These are phyloP conservation scores for Oncorhynchus keta DNA, from an alignment of 2,113 vertebrate genomes.

Conservation along the genomic window DNA sequence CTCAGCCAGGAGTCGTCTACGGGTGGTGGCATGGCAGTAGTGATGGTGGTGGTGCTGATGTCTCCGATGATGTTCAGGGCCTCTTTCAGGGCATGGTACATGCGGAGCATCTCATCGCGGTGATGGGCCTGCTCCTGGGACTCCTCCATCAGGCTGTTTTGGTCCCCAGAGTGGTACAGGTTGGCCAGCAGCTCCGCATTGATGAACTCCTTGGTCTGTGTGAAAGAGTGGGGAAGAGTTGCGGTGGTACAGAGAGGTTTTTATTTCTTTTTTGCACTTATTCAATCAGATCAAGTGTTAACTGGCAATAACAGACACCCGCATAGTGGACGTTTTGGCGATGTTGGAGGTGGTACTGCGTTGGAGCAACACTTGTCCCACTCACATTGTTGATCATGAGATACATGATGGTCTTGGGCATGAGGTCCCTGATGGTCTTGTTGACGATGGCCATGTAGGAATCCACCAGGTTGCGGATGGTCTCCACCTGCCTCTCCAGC, in stretches of 20 bases:
- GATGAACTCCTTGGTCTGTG: constrained; percentile 96
- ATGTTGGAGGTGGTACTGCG: no score
- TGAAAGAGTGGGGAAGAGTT: neutral
- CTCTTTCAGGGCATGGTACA: constrained; percentile 95
- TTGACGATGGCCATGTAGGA: constrained; percentile 99
- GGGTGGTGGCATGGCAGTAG: constrained; percentile 92
- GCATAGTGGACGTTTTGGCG: no score
- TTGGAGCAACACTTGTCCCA: no score
- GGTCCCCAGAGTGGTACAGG: constrained; percentile 94
- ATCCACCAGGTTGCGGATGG: constrained; percentile 96
- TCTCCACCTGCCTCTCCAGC: constrained; percentile 97
- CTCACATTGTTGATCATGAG: constrained; percentile 94
- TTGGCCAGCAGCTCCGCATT: constrained; percentile 94
- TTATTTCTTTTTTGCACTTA: no score
- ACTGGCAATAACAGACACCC: no score
- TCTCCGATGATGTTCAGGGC: constrained; percentile 95
- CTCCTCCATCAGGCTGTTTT: constrained; percentile 96
- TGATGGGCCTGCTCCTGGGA: constrained; percentile 92
- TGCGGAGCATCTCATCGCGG: constrained; percentile 95
- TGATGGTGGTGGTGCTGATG: constrained; percentile 93
- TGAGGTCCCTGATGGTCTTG: constrained; percentile 96
- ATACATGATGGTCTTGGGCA: constrained; percentile 99
- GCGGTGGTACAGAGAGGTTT: no score
- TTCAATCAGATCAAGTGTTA: no score
- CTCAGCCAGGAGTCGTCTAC: constrained; percentile 99